These are phyloP conservation scores for Dinomys branickii DNA, from an alignment of 2,113 vertebrate species.

Conservation along the genomic window DNA sequence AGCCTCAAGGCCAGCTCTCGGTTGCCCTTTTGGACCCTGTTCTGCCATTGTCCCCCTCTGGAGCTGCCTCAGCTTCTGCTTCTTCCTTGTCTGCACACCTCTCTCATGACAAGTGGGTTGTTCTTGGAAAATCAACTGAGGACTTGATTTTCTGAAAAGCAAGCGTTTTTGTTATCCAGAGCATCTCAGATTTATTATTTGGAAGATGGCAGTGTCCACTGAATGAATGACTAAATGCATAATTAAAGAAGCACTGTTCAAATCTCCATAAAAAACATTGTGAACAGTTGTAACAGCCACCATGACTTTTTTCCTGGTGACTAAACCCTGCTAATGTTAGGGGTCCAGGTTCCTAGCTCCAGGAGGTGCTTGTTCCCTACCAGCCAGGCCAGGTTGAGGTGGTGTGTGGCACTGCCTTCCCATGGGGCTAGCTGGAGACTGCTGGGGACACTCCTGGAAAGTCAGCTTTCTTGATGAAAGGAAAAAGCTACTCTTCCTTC, in stretches of 20 bases:
- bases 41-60: not conserved
- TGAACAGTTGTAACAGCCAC: not conserved
- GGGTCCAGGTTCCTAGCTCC: not conserved
- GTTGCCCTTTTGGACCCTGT: too few species aligned
- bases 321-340: not conserved
- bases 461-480: not conserved
- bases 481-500: not conserved
- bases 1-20: not conserved
- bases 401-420: not conserved
- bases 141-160: conserved; percentile 21
- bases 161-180: not conserved
- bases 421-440: not conserved
- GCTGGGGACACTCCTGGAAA: not conserved
- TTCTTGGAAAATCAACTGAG: not conserved
- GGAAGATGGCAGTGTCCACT: not conserved
- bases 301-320: not conserved
- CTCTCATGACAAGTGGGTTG: not conserved
- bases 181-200: not conserved
- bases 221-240: not conserved
- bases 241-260: not conserved
- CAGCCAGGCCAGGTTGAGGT: not conserved
- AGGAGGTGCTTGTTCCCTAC: not conserved
- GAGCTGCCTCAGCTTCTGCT: not conserved
- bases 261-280: conserved; percentile 17
- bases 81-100: not conserved